These are phyloP conservation scores for Apistogramma diplotaenia DNA, from an alignment of 2,113 vertebrate species.

Conservation along the genomic window DNA sequence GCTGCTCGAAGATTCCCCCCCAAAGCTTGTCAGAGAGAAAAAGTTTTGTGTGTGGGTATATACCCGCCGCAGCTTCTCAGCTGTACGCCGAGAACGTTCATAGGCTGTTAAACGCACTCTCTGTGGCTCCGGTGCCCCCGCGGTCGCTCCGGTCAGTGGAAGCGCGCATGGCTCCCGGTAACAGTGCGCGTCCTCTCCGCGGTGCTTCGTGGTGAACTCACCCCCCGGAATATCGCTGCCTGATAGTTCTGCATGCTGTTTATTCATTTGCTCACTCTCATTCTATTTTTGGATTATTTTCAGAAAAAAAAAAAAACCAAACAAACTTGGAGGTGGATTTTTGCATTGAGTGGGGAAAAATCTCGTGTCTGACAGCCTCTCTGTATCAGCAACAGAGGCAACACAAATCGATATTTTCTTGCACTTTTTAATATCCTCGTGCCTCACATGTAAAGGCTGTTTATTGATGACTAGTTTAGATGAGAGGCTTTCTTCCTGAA, in stretches of 20 bases:
- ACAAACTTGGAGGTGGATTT: conserved; percentile 87
- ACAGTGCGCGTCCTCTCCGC: conserved; percentile 56
- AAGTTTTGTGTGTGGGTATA: conserved; percentile 60
- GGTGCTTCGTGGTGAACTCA: conserved; percentile 52
- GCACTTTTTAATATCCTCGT: background rate
- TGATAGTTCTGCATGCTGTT: conserved; percentile 65
- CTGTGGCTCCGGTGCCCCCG: conserved; percentile 62
- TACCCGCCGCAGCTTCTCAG: background rate
- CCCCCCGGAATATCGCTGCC: conserved; percentile 58
- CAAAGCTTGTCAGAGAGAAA: conserved; percentile 48
- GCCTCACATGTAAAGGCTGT: background rate
- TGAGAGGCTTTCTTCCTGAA: conserved; percentile 21
- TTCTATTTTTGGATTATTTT: conserved; percentile 92
- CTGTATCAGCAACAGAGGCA: conserved; percentile 58
- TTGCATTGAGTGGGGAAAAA: conserved; percentile 84
- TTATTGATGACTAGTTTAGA: conserved; percentile 16
- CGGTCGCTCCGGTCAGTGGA: conserved; percentile 66
- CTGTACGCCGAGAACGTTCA: conserved; percentile 45
- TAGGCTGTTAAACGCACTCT: conserved; percentile 46
- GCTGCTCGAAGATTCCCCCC: conserved; percentile 27
- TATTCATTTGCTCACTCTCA: conserved; percentile 78
- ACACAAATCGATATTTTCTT: conserved; percentile 17
- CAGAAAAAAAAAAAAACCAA: conserved; percentile 57
- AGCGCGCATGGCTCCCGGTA: conserved; percentile 61
- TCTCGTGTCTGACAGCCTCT: conserved; percentile 87